Percentiles rank a stretch among this genome's conserved stretches.
Conservation (phyloP, 2,113 vertebrate species). For the Caracal caracal region DNA sequence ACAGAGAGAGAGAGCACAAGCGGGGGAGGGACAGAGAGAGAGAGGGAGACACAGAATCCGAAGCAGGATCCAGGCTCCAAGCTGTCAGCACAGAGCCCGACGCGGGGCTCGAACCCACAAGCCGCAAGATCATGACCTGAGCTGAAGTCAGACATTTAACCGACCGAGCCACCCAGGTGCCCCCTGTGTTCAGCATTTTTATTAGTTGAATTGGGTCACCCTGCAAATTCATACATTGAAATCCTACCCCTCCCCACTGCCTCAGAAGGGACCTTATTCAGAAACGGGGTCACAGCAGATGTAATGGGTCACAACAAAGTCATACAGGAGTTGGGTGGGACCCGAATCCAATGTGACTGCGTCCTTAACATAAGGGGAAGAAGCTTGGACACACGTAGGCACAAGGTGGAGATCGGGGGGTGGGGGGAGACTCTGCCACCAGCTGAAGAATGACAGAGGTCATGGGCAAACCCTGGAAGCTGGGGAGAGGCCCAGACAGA, state of each 20-base stretch:
- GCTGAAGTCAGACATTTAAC: no score
- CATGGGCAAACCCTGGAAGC: neutral
- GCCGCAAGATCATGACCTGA: no score
- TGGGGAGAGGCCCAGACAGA: neutral
- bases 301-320: neutral
- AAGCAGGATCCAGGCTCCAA: no score
- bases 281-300: accelerated
- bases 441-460: neutral
- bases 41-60: no score
- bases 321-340: accelerated
- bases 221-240: neutral
- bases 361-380: neutral
- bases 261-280: neutral
- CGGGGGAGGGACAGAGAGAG: no score
- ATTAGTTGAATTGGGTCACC: no score
- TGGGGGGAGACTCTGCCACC: neutral
- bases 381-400: no score
- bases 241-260: neutral
- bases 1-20: no score
- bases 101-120: no score
- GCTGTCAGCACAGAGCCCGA: no score
- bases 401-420: neutral
- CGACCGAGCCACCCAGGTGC: no score
- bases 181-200: accelerated
- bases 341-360: neutral